Evolutionary conservation across 2,888 invertebrate genomes (phyloP), one percentile per base, ranked within the genome.

Genomic region (Drosophila prolongata): DNA sequence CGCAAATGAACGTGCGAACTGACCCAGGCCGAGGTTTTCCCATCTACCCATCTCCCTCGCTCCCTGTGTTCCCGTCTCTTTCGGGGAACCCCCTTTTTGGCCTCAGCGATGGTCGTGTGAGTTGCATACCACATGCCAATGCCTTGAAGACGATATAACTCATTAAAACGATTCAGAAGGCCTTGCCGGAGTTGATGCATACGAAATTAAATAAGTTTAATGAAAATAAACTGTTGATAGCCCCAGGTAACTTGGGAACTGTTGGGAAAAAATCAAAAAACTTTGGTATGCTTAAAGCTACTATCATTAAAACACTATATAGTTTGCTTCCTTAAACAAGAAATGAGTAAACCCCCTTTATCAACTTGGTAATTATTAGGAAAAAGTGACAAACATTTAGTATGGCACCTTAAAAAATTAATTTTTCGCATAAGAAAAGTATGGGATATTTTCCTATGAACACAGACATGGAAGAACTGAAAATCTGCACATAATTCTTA

Each of bases 1-100:
- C 81, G 79, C 76, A 83, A 82, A 79, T 73, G 71, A 87, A 83
- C 77, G 88, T 86, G 83, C 88, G 86, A 83, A 86, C 86, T 83
- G 83, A 88, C 83, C 86, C 83, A 65, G 80, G 57, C 49, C 65
- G 58, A 57, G 66, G 61, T 56, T 54, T 53, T 35, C 30, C 6
- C 14, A 1, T 50, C 37, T 30, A 53, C 13, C 52, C 2, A n/a
- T 24, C 43, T 43, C 35, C 16, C 42, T 8, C 38, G n/a, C 19
- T 13, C 2, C 13, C 27, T 3, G 10, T 30, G 13, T 5, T 10
- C 4, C 54, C 10, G 6, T 11, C 40, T 19, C 55, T 8, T 27
- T 19, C 19, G 58, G 58, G 53, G 6, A 38, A 42, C 27, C 58
- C 55, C 19, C 24, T 27, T 30, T 37, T 30, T 2, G 14, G 34